Conservation (phyloP, 2,888 invertebrate species). For the Parascotia fuliginaria region DNA sequence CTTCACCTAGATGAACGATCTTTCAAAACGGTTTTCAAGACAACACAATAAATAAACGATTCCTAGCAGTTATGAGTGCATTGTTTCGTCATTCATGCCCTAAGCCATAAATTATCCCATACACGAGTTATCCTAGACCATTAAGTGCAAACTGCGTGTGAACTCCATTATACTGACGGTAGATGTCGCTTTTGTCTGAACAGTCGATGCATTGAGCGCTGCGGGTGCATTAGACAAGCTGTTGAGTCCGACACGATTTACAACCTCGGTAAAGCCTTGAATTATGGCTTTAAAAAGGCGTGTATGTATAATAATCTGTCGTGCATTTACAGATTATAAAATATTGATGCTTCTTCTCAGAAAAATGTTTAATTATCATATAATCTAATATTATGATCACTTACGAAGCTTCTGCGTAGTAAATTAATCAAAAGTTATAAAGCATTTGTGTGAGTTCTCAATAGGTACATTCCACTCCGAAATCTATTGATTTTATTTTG, state of each 20-base stretch:
- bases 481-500: background rate
- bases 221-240: conserved; percentile 26
- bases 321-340: no score
- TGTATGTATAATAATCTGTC: no score
- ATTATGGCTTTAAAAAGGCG: background rate
- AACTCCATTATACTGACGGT: conserved; percentile 24
- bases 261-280: background rate
- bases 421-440: background rate
- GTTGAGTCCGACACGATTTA: conserved; percentile 19
- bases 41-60: conserved; percentile 24
- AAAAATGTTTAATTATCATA: no score
- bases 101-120: conserved; percentile 24
- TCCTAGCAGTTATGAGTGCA: conserved; percentile 20
- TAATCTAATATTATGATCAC: no score
- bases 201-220: conserved; percentile 30
- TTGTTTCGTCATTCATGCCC: conserved; percentile 31
- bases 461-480: conserved; percentile 2
- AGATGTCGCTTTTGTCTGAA: conserved; percentile 16
- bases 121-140: conserved; percentile 19
- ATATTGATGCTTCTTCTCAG: no score
- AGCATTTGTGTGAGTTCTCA: background rate
- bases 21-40: conserved; percentile 7
- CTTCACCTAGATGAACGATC: conserved; percentile 12
- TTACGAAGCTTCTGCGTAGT: no score
- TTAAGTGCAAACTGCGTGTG: conserved; percentile 32